phyloP scores from a whole-genome alignment of 2,888 invertebrate genomes.

The Sesia bembeciformis region DNA sequence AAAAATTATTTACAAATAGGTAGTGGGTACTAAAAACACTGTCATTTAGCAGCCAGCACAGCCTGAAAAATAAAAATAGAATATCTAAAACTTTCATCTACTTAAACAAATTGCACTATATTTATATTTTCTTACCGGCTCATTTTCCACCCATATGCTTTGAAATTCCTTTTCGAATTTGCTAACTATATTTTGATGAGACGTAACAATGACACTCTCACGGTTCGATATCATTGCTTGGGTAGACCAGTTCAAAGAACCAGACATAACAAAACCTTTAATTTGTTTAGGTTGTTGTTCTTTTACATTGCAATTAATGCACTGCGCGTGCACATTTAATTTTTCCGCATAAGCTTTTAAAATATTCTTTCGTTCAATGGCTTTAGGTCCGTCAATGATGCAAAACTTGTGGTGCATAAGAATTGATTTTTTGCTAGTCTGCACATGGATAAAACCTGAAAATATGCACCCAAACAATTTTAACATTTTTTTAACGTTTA shows the following conservation, averaged over 20 bases:
- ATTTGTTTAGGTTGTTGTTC: conserved; percentile 29
- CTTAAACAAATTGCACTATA: background rate
- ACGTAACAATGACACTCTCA: conserved; percentile 81
- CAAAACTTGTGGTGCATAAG: conserved; percentile 90
- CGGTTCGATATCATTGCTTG: conserved; percentile 81
- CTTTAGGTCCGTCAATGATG: conserved; percentile 76
- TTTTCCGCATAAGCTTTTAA: conserved; percentile 57
- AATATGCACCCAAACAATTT: conserved; percentile 4
- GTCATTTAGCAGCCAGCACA: conserved; percentile 1
- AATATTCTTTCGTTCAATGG: conserved; percentile 48
- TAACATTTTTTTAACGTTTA: background rate
- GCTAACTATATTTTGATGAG: conserved; percentile 65
- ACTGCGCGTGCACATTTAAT: conserved; percentile 48
- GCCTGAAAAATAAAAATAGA: conserved; percentile 29
- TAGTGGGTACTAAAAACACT: too few species aligned
- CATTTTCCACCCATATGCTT: conserved; percentile 74
- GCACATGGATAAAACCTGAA: conserved; percentile 65
- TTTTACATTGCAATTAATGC: conserved; percentile 25
- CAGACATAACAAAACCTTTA: conserved; percentile 76
- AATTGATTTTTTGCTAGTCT: conserved; percentile 62
- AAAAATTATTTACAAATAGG: too few species aligned
- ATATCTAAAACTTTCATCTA: background rate
- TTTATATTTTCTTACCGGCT: conserved; percentile 34
- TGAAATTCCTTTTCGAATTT: conserved; percentile 77
- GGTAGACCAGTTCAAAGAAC: conserved; percentile 86